Evolutionary conservation across 2,888 invertebrate species (phyloP).

Genomic region (Mesorhabditis spiculigera): DNA sequence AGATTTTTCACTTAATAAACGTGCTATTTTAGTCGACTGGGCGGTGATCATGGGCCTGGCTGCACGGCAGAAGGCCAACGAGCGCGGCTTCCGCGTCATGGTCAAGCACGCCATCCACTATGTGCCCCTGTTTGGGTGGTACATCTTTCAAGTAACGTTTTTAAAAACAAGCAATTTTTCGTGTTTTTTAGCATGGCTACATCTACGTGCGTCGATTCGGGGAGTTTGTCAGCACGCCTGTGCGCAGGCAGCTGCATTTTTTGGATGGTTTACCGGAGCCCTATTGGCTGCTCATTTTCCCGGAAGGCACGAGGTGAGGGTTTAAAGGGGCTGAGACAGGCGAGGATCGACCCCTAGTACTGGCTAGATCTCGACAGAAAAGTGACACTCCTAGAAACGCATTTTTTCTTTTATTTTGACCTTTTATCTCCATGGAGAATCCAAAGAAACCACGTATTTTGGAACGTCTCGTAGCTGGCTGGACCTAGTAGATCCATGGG

Average conservation of each 20-base stretch:
- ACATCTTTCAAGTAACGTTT: conserved; percentile 45
- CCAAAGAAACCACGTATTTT: no score
- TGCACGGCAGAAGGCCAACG: conserved; percentile 37
- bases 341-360: no score
- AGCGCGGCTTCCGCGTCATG: conserved; percentile 45
- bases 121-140: conserved; percentile 55
- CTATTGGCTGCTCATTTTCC: conserved; percentile 52
- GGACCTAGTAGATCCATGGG: no score
- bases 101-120: conserved; percentile 50
- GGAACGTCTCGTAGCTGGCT: no score
- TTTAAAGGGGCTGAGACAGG: no score
- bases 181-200: conserved; percentile 43
- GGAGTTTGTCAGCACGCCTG: conserved; percentile 38
- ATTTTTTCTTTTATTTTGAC: no score
- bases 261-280: conserved; percentile 32
- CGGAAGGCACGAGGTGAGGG: conserved; percentile 33
- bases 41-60: conserved; percentile 47
- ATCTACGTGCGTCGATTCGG: conserved; percentile 54
- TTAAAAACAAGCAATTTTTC: background rate
- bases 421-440: no score
- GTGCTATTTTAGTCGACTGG: conserved; percentile 43
- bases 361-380: no score
- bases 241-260: conserved; percentile 41
- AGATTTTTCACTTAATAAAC: no score
- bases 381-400: no score